These are phyloP conservation scores for Harpagoxenus sublaevis DNA, from an alignment of 2,888 invertebrate genomes.

Conservation along the genomic window DNA sequence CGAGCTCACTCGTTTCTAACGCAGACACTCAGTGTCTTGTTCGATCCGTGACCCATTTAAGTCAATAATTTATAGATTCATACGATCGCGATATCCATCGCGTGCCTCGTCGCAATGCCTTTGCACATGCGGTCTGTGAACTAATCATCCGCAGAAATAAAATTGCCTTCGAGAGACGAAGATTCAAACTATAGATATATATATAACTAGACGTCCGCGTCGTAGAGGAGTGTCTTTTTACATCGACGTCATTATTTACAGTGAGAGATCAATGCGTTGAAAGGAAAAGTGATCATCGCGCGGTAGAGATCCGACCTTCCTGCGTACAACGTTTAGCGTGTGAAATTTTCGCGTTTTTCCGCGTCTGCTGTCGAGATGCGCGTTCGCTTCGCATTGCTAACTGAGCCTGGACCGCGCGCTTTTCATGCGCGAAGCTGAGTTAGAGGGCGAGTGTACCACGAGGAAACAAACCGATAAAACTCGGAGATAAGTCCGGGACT, in stretches of 20 bases:
- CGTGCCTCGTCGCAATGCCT: conserved; percentile 38
- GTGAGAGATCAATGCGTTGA: neutral
- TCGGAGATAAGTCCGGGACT: conserved; percentile 61
- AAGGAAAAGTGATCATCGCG: neutral
- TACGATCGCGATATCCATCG: conserved; percentile 46
- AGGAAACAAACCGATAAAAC: conserved; percentile 71
- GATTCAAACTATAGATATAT: conserved; percentile 11
- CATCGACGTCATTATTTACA: neutral
- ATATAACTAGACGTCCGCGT: neutral
- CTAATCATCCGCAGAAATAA: conserved; percentile 34
- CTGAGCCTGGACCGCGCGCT: conserved; percentile 12
- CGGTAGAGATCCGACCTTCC: neutral
- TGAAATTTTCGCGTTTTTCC: conserved; percentile 8
- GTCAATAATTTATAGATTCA: conserved; percentile 55
- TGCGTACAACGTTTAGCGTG: neutral
- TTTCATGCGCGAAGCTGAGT: conserved; percentile 34
- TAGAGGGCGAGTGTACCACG: conserved; percentile 34
- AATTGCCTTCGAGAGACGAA: conserved; percentile 20
- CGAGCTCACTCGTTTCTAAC: conserved; percentile 21
- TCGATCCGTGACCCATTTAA: conserved; percentile 53
- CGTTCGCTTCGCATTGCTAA: neutral
- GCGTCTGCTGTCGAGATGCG: conserved; percentile 7
- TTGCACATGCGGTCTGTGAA: conserved; percentile 28
- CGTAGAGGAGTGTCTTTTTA: neutral
- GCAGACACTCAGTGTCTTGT: conserved; percentile 53